Conservation (phyloP, 2,888 invertebrate species). For the Patella caerulea region DNA sequence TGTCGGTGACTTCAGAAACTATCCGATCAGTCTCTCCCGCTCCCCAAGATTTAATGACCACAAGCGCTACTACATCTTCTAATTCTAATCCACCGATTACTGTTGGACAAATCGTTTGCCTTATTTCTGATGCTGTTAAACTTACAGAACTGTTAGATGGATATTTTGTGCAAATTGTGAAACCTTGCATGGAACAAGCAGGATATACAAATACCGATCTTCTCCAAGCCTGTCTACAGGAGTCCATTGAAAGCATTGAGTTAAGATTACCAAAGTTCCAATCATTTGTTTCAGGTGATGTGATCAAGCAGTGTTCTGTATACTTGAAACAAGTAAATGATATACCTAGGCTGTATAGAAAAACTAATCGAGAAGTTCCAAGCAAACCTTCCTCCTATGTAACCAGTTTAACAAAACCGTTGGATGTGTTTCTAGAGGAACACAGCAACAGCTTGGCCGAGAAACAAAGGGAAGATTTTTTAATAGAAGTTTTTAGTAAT, state of each 20-base stretch:
- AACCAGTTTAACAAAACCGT: slow-evolving; percentile 56
- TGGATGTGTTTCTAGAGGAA: slow-evolving; percentile 60
- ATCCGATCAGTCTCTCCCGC: slow-evolving; percentile 32
- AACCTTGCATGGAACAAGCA: too few species aligned
- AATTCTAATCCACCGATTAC: slow-evolving; percentile 51
- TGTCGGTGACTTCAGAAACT: slow-evolving; percentile 22
- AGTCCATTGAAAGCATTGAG: slow-evolving; percentile 44
- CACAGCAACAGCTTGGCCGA: slow-evolving; percentile 47
- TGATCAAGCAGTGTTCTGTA: slow-evolving; percentile 62
- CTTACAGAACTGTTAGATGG: slow-evolving; percentile 46
- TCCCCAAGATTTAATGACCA: slow-evolving; percentile 15
- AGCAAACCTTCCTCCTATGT: slow-evolving; percentile 67
- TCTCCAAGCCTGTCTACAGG: slow-evolving; percentile 43
- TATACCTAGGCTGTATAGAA: slow-evolving; percentile 91
- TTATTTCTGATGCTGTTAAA: slow-evolving; percentile 60
- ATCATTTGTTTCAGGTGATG: slow-evolving; percentile 59
- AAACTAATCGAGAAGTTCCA: slow-evolving; percentile 85
- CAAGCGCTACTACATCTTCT: slow-evolving; percentile 37
- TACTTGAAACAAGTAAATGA: slow-evolving; percentile 80
- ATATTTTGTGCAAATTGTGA: background rate
- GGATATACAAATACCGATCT: too few species aligned
- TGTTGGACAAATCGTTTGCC: slow-evolving; percentile 60
- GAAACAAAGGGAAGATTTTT: slow-evolving; percentile 46
- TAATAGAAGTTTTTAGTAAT: slow-evolving; percentile 49
- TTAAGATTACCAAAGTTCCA: slow-evolving; percentile 56